Base-by-base conservation (phyloP, 1,140 invertebrate genomes). In the Bombus waltoni region DNA sequence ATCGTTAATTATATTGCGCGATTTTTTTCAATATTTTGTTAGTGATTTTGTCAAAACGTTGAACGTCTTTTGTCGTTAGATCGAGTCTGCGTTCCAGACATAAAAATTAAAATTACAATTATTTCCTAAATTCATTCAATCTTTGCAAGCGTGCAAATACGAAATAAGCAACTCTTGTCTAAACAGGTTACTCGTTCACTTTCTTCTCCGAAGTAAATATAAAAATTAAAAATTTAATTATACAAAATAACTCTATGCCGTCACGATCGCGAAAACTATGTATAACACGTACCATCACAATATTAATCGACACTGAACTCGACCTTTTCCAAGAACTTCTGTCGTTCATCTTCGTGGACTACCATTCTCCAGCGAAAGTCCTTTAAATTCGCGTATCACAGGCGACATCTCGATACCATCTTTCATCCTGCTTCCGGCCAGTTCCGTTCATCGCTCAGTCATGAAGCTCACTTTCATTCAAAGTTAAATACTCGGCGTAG, bases 401-500 rank as follows among this genome's bases (percentile, higher is more conserved):
- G 80, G 85, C 87, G 74, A 79, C 73, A 83, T 89, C 84, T 57
- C 81, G 72, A 88, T 85, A 84, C 40, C 59, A 78, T 85, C 82
- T 83, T 42, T 53, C 32, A 71, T 62, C 59, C 72, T 47, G 59
- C 75, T 47, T 68, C 22, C 65, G 47, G 47, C 59, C 68, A 53
- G 25, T 47, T 59, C 22, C 32, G 42, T 53, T 74, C 74, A 18
- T 22, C 81, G 47, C 32, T 65, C n/a, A 68, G 38, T 59, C 76
- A 78, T 53, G 76, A 78, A 87, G 78, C 88, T 79, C 85, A 85
- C 81, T 88, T 82, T 81, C 82, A 78, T 83, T 89, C 80, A 83
- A 93, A 93, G 92, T 93, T 94, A 93, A 94, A 93, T 94, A 93
- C 92, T 89, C 85, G 81, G 86, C 85, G 88, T 87, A 70, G 88